A percentile compares a stretch with the other conserved stretches of the same genome.
Evolutionary conservation across 2,888 invertebrate species (phyloP).

Genomic region (Hartigia nigra): DNA sequence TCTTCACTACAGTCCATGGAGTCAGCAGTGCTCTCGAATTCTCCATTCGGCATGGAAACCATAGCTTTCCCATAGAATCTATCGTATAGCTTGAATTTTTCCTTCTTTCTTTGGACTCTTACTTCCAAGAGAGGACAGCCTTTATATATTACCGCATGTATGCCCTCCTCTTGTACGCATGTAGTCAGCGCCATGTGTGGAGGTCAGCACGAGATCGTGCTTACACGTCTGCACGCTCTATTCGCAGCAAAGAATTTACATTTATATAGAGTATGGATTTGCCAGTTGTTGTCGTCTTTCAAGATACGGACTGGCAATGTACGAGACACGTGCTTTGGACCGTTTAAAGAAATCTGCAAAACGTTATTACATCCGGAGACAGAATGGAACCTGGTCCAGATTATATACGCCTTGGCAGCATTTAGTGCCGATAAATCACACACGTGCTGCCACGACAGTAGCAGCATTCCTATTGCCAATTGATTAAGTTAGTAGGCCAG

Average conservation of each 20-base stretch:
- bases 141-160: not conserved
- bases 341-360: not conserved
- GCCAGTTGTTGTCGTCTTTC: not conserved
- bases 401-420: not conserved
- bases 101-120: not conserved
- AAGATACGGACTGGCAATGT: not conserved
- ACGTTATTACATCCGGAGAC: not conserved
- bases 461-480: constrained; percentile 42
- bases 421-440: constrained; percentile 41
- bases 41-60: not conserved
- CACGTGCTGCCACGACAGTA: constrained; percentile 28
- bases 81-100: not conserved
- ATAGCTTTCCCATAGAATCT: not conserved
- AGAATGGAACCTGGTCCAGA: not conserved
- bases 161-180: not conserved
- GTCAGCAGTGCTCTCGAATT: not conserved
- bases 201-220: not conserved
- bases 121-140: not conserved
- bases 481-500: constrained; percentile 44
- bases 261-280: constrained; percentile 6
- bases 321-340: not conserved
- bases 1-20: not conserved
- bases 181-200: not conserved
- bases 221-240: not conserved
- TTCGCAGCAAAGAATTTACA: constrained; percentile 14